Evolutionary conservation across 2,888 invertebrate genomes (phyloP).

Genomic region (Micoletzkya japonica): DNA sequence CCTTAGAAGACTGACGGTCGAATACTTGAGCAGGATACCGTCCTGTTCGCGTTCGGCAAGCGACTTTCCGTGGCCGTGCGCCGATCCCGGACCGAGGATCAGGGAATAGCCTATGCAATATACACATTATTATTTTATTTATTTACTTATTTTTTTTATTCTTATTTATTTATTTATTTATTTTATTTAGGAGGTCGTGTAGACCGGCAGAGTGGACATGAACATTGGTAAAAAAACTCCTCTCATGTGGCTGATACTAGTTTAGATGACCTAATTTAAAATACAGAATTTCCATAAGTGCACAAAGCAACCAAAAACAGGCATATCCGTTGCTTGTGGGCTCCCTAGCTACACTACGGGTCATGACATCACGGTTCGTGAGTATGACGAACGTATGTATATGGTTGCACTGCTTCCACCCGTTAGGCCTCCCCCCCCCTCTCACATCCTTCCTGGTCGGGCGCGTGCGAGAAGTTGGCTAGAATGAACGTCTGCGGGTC

Average conservation of each 20-base stretch:
- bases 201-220: no score
- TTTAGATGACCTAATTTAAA: no score
- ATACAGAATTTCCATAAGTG: no score
- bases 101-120: constrained; percentile 24
- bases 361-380: background rate
- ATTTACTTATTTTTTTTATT: background rate
- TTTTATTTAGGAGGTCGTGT: no score
- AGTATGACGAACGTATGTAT: no score
- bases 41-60: background rate
- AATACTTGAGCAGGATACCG: constrained; percentile 11
- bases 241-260: no score
- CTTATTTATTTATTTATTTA: no score
- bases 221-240: no score
- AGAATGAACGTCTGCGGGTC: constrained; percentile 33
- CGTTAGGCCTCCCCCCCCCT: no score
- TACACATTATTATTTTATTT: background rate
- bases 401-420: no score
- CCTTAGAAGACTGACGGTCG: constrained; percentile 13
- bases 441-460: constrained; percentile 22
- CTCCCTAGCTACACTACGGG: background rate
- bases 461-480: constrained; percentile 27
- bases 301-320: background rate
- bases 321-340: background rate
- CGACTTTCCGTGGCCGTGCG: constrained; percentile 1
- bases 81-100: constrained; percentile 7